A percentile compares a stretch with the other conserved stretches of the same genome.
phyloP scores from a whole-genome alignment of 1,140 invertebrate species.

The Papilio polytes region DNA sequence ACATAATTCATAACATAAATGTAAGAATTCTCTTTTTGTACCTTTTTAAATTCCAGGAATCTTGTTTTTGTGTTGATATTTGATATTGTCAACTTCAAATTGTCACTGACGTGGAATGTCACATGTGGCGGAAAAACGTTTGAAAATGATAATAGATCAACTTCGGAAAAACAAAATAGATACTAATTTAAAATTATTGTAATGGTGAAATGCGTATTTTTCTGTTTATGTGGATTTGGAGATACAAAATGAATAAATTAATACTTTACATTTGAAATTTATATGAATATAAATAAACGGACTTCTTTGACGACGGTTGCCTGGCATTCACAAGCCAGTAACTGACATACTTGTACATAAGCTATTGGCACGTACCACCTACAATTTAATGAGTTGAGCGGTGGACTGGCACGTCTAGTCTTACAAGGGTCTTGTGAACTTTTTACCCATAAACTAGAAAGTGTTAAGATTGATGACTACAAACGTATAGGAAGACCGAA shows the following conservation, averaged over 20 bases:
- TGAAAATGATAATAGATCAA: neutral
- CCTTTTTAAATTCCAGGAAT: neutral
- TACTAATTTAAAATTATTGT: neutral
- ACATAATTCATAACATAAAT: neutral
- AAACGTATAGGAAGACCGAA: too few species aligned
- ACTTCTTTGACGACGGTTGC: neutral
- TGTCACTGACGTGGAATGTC: neutral
- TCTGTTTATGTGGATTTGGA: neutral
- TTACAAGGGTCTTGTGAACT: too few species aligned
- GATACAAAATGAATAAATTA: neutral
- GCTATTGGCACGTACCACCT: too few species aligned
- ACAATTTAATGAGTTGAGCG: too few species aligned
- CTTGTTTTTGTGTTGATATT: constrained; percentile 3
- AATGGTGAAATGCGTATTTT: neutral
- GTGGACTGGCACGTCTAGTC: too few species aligned
- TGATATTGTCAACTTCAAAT: neutral
- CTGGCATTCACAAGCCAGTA: too few species aligned
- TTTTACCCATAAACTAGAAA: too few species aligned
- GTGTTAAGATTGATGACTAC: too few species aligned
- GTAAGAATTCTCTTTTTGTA: neutral
- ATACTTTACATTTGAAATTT: neutral
- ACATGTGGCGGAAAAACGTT: neutral
- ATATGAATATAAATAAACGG: neutral
- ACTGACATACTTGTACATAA: too few species aligned
- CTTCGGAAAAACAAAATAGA: neutral